These are phyloP conservation scores for Drosophila merina DNA, from an alignment of 2,888 invertebrate species.

Conservation along the genomic window DNA sequence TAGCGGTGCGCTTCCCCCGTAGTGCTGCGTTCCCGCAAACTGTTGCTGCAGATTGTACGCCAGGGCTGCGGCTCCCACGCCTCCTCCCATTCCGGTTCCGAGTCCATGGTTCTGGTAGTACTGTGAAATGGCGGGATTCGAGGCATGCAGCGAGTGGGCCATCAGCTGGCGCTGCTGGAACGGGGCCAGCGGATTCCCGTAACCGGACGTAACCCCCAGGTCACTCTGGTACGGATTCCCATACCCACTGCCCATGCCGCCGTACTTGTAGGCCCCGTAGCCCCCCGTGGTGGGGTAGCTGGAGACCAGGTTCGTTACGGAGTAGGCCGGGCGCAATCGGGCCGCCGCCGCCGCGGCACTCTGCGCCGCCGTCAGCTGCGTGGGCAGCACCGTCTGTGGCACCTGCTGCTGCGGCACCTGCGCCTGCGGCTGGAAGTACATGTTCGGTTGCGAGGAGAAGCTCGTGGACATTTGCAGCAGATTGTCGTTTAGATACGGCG, in stretches of 20 bases:
- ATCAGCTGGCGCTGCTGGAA: constrained; percentile 82
- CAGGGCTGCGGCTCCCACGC: constrained; percentile 62
- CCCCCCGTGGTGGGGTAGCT: constrained; percentile 67
- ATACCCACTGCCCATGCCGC: constrained; percentile 57
- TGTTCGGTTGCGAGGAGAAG: constrained; percentile 84
- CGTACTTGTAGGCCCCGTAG: constrained; percentile 59
- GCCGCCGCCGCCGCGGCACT: constrained; percentile 73
- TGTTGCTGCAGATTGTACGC: constrained; percentile 82
- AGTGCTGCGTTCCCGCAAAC: constrained; percentile 81
- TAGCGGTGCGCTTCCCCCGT: constrained; percentile 56
- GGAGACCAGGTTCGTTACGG: constrained; percentile 81
- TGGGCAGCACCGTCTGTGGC: constrained; percentile 35
- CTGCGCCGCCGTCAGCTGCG: constrained; percentile 70
- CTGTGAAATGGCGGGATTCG: constrained; percentile 83
- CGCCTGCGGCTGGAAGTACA: constrained; percentile 83
- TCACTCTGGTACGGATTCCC: constrained; percentile 79
- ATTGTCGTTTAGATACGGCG: constrained; percentile 83
- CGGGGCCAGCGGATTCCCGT: constrained; percentile 56
- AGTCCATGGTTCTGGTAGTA: constrained; percentile 79
- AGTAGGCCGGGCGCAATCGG: constrained; percentile 82
- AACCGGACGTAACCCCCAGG: constrained; percentile 50
- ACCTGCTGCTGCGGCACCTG: constrained; percentile 52
- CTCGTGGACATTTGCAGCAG: constrained; percentile 84
- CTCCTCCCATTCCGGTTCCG: constrained; percentile 49
- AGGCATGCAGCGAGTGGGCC: constrained; percentile 82